These are phyloP conservation scores for Strigops habroptila DNA, from an alignment of 2,113 vertebrate genomes.

Conservation along the genomic window DNA sequence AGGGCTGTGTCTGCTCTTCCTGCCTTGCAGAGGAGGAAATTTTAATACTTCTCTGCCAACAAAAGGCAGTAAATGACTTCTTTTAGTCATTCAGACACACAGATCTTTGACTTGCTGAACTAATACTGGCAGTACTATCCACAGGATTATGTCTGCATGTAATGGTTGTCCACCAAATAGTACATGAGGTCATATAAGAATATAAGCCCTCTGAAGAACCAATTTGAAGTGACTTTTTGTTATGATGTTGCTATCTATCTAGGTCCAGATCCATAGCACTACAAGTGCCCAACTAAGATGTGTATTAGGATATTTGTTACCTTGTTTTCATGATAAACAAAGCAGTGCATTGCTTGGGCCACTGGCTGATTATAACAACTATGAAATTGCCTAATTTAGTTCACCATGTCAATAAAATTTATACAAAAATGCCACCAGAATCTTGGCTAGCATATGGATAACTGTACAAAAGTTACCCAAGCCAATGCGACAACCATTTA, in stretches of 20 bases:
- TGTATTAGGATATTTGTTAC: not conserved
- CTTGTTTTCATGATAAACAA: conserved; percentile 10
- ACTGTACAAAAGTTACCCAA: conserved; percentile 23
- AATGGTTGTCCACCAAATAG: not conserved
- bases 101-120: not conserved
- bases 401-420: conserved; percentile 54
- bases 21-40: conserved; percentile 20
- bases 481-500: conserved; percentile 57
- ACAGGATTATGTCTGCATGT: not conserved
- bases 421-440: conserved; percentile 27
- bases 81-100: not conserved
- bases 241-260: not conserved
- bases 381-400: conserved; percentile 54
- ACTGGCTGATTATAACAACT: conserved; percentile 52
- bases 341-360: conserved; percentile 21
- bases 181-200: not conserved
- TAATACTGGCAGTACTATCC: not conserved
- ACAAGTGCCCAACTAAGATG: too few relatives aligned
- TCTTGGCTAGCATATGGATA: conserved; percentile 48
- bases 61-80: conserved; percentile 11
- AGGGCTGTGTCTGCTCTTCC: conserved; percentile 42
- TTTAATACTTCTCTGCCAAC: conserved; percentile 24
- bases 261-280: not conserved
- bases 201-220: not conserved
- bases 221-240: not conserved